Evolutionary conservation across 2,113 vertebrate genomes (phyloP).

Genomic region (Prochilodus magdalenae): DNA sequence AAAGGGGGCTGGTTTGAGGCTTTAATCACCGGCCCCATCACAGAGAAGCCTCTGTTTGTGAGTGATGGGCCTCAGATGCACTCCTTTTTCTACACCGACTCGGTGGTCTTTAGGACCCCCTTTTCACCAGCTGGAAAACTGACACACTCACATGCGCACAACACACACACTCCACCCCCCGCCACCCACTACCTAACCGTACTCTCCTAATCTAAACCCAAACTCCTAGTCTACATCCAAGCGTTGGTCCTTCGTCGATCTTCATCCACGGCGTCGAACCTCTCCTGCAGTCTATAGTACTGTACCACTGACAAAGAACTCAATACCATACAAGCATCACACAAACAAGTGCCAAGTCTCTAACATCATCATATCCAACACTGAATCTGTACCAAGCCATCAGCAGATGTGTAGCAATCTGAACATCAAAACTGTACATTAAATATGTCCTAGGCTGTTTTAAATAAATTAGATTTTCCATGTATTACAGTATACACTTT

Average conservation of each 20-base stretch:
- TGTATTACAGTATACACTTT: too few species aligned
- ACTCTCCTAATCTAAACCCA: neutral
- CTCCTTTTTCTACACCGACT: constrained; percentile 86
- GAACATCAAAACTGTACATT: neutral
- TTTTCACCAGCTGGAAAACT: constrained; percentile 67
- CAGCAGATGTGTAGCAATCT: neutral
- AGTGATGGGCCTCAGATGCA: constrained; percentile 91
- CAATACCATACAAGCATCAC: constrained; percentile 61
- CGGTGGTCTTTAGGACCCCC: constrained; percentile 79
- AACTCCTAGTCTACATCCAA: neutral
- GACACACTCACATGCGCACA: constrained; percentile 38
- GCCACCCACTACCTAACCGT: neutral
- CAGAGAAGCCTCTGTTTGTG: constrained; percentile 65
- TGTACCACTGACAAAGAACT: too few species aligned
- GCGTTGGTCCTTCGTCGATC: neutral
- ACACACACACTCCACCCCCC: neutral
- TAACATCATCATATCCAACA: constrained; percentile 88
- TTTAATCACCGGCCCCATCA: constrained; percentile 87
- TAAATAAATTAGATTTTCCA: too few species aligned
- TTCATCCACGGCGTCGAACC: constrained; percentile 6
- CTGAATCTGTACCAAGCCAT: constrained; percentile 37
- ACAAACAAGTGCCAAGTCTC: constrained; percentile 76
- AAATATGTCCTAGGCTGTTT: neutral
- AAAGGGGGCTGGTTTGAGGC: constrained; percentile 78
- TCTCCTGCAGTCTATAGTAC: neutral